Base-by-base conservation (phyloP, 1,140 invertebrate genomes). In the Drosophila guanche region DNA sequence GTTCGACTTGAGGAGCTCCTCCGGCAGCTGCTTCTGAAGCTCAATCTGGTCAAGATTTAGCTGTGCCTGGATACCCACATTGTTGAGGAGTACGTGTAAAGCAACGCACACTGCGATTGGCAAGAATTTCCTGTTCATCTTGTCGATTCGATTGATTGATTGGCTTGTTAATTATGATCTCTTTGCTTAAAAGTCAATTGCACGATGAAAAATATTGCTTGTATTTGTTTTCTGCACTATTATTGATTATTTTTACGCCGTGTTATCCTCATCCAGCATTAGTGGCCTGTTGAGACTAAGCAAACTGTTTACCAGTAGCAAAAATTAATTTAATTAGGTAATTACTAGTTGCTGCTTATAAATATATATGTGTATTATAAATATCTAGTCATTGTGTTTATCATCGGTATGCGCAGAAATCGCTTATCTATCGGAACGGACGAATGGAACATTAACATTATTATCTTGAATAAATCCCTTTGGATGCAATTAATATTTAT, bases 31-130 rank as follows among this genome's bases (percentile, higher is more conserved):
- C 8, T 55, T 60, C 47, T 66, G 70, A 20, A 86, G 41, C n/a
- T 86, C 81, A 3, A 79, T 57, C 12, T 86, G 71, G n/a, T 84
- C 79, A 7, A 84, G 20, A 59, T 67, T 79, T 5, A 85, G 45
- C 33, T 86, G 51, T 16, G 76, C 79, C 10, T 25, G 41, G 6
- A 37, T 54, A 25, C 42, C 42, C 37, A 57, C 23, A 52, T 8
- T 33, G 45, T 20, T 8, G 8, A 53, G 12, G 14, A 66, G 52
- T 4, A 77, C 5, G 0, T 69, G 20, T n/a, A 45, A 41, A 8
- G 48, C 14, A 14, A 43, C 52, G 25, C 45, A 37, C 12, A 37
- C 33, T n/a, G n/a, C 20, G 4, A 42, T 47, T 23, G 14, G 6
- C 40, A 46, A 27, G 33, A 41, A 42, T 20, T 23, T 42, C 52